These are phyloP conservation scores for Drosophila tanythrix DNA, from an alignment of 2,888 invertebrate species.

Conservation along the genomic window DNA sequence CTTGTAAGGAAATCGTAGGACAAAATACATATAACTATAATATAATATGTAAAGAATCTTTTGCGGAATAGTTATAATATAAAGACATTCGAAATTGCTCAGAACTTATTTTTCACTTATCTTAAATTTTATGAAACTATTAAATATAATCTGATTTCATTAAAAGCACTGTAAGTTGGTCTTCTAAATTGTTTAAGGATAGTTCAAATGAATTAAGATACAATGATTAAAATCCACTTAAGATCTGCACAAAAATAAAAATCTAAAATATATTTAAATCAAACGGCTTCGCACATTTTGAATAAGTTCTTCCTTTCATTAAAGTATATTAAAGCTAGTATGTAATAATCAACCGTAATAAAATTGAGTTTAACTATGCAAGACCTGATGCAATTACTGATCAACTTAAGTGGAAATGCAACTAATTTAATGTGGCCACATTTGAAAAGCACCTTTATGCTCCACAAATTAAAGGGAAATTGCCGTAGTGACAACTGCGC, in stretches of 20 bases:
- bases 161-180: neutral
- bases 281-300: neutral
- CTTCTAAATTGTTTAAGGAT: neutral
- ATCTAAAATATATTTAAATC: neutral
- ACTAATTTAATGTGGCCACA: slow-evolving; percentile 2
- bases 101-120: too few species aligned
- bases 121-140: neutral
- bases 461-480: slow-evolving; percentile 17
- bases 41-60: too few species aligned
- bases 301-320: neutral
- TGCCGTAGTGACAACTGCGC: slow-evolving; percentile 54
- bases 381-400: neutral
- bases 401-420: slow-evolving; percentile 3
- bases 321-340: neutral
- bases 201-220: neutral
- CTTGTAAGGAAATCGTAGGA: neutral
- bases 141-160: neutral
- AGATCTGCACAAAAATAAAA: neutral
- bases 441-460: slow-evolving; percentile 26
- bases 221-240: neutral
- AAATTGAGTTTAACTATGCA: neutral
- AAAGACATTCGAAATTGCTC: too few species aligned
- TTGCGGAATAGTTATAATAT: neutral
- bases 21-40: neutral
- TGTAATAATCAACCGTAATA: neutral